phyloP scores from a whole-genome alignment of 1,140 invertebrate species.

The Plodia interpunctella region DNA sequence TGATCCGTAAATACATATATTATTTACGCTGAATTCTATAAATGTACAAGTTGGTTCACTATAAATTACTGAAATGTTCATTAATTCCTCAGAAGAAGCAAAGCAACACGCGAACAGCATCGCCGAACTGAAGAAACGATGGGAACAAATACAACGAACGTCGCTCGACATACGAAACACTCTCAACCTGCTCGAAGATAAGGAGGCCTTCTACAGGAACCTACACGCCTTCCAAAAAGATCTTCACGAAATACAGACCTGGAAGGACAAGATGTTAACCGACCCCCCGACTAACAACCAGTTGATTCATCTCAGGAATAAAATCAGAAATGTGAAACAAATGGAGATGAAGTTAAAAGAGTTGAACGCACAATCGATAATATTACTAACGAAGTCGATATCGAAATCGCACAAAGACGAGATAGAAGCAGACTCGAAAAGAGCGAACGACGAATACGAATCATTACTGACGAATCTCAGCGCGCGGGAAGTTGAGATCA shows the following conservation, averaged over 20 bases:
- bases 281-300: conserved; percentile 47
- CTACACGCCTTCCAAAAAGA: conserved; percentile 41
- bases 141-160: conserved; percentile 48
- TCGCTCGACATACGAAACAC: conserved; percentile 51
- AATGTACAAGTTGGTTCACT: too few relatives aligned
- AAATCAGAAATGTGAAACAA: conserved; percentile 50
- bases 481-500: conserved; percentile 43
- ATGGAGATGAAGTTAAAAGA: conserved; percentile 57
- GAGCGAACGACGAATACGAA: conserved; percentile 45
- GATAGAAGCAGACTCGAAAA: conserved; percentile 45
- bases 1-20: too few relatives aligned
- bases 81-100: conserved; percentile 48
- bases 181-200: conserved; percentile 57
- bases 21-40: too few relatives aligned
- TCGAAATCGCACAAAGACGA: conserved; percentile 50
- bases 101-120: conserved; percentile 51
- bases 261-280: conserved; percentile 51
- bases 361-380: conserved; percentile 52
- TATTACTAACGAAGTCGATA: conserved; percentile 51
- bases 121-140: conserved; percentile 44
- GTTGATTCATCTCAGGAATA: conserved; percentile 61
- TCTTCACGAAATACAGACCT: conserved; percentile 47
- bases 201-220: conserved; percentile 49
- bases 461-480: conserved; percentile 35
- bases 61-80: not conserved